Base-by-base conservation (phyloP, 2,888 invertebrate species). In the Pterobdella sp. region DNA sequence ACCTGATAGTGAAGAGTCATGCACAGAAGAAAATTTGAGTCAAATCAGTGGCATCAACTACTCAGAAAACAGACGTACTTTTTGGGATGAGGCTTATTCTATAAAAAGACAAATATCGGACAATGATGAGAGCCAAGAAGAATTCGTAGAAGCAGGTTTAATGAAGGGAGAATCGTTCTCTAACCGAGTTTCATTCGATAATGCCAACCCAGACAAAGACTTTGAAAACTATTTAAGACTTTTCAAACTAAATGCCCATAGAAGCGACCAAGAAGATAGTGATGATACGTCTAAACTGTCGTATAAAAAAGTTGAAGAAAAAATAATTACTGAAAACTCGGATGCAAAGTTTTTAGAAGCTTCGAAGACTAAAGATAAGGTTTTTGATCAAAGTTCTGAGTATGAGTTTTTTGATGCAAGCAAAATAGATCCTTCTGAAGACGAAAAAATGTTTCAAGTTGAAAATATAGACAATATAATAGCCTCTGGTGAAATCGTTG, bases 1-100 rank as follows among this genome's bases (percentile, higher is more conserved):
- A 77, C 91, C 93, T 77, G 91, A 91, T 85, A 90, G 90, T 78
- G 91, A 91, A 86, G 89, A 90, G 80, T 90, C 89, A 77, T 86
- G 87, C 1, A 76, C 78, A 4, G 77, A 76, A 26, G 76, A 76
- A 56, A 72, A 75, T n/a, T 82, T 82, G 73, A 81, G 81, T 1
- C 77, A 80, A 74, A 78, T 79, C 60, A 22, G 3, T 3, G 4
- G 3, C 18, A 4, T 26, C 4, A 56, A 56, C n/a, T 3, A 4
- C 18, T 3, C 4, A 26, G 26, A 56, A 56, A 56, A 56, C 60
- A 14, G 10, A 14, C n/a, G 4, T 22, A n/a, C 18, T 14, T 4
- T 3, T 26, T 56, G 18, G n/a, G 26, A 22, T 3, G 60, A 56
- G 3, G n/a, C 18, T 3, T 56, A 56, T 26, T 18, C 60, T 3